A percentile compares a stretch with the other conserved stretches of the same genome.
phyloP scores from a whole-genome alignment of 2,113 vertebrate genomes.

The Nycticryphes semicollaris region DNA sequence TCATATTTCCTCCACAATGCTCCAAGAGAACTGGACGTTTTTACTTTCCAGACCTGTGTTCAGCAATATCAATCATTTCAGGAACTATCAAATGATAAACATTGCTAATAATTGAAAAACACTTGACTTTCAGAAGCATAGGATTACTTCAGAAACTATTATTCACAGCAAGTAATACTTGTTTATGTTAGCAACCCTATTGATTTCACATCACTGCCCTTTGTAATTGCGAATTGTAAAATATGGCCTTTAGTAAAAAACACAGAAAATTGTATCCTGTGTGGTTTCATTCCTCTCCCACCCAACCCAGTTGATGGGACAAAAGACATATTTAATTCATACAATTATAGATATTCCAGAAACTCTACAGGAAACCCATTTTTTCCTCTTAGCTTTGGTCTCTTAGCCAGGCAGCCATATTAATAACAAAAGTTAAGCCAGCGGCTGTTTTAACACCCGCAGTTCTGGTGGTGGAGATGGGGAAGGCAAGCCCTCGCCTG shows the following conservation, averaged over 20 bases:
- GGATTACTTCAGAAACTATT: slow-evolving; percentile 3
- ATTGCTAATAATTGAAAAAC: background rate
- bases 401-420: background rate
- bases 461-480: background rate
- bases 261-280: background rate
- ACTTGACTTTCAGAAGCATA: background rate
- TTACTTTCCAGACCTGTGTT: background rate
- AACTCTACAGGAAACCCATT: background rate
- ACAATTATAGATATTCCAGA: background rate
- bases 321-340: background rate
- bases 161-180: background rate
- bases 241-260: background rate
- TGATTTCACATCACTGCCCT: background rate
- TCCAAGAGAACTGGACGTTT: background rate
- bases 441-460: background rate
- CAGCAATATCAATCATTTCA: background rate
- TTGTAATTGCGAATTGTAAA: background rate
- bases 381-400: background rate
- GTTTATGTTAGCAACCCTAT: background rate
- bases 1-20: background rate
- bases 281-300: slow-evolving; percentile 21
- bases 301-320: background rate
- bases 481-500: background rate
- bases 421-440: background rate
- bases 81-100: background rate